Base-by-base conservation (phyloP, 2,888 invertebrate species). In the Arge pagana region DNA sequence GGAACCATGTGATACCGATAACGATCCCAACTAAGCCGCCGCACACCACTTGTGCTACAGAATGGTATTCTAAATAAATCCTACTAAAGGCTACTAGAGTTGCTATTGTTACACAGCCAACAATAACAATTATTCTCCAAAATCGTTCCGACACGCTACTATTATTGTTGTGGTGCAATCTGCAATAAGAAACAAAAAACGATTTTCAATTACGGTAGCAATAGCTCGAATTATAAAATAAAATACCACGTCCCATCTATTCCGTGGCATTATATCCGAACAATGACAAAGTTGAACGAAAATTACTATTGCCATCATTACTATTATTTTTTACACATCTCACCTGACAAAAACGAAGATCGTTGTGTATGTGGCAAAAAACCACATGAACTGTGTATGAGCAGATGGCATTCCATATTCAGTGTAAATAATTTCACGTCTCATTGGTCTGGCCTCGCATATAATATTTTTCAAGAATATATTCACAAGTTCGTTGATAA, bases 361-460 rank as follows among this genome's bases (percentile, higher is more conserved):
- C 59, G 88, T 82, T 60, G 90, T 84, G 78, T 94, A 95, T 43
- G 86, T 83, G 60, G 91, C 85, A 78, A 93, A 93, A 78, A 94
- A 95, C 90, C 92, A 93, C 80, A 91, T 87, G 75, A 92, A 90
- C 78, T 94, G 94, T 64, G 93, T 84, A 81, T 95, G 95, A 56
- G 90, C 88, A 24, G 93, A 94, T 50, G 94, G 95, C 94, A 94
- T 94, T 64, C 90, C 90, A 81, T 88, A 90, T 77, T 90, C 89
- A 65, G 85, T 85, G 65, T 86, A 86, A 49, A 87, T 75, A 67
- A 83, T 80, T 55, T 84, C 83, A 68, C 89, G 81, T 57, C 80
- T 79, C 63, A 88, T 72, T 45, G 95, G 95, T 69, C 94, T 82
- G 41, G 86, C 82, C 79, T 94, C 91, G 75, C 87, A 85, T 64